These are phyloP conservation scores for Chunga burmeisteri DNA, from an alignment of 2,113 vertebrate species.

Conservation along the genomic window DNA sequence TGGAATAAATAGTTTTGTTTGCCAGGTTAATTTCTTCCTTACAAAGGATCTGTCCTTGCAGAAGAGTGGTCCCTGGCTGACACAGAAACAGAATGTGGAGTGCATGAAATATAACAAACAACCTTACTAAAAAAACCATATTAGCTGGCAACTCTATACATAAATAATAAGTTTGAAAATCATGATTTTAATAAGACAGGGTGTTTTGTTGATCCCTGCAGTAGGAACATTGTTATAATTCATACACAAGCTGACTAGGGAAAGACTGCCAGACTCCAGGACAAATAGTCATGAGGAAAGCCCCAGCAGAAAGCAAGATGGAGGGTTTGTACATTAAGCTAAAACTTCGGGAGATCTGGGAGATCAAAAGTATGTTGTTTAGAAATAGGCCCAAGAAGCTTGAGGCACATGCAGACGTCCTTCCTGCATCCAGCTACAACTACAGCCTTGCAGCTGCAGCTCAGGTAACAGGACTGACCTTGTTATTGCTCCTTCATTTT, in stretches of 20 bases:
- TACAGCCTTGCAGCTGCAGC: neutral
- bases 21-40: constrained; percentile 26
- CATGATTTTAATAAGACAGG: constrained; percentile 17
- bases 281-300: neutral
- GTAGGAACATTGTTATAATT: constrained; percentile 26
- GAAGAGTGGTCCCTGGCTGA: neutral
- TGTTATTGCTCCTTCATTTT: neutral
- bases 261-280: neutral
- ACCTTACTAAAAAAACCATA: neutral
- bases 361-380: neutral
- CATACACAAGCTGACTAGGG: neutral
- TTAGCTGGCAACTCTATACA: neutral
- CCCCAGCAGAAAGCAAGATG: neutral
- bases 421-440: neutral
- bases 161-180: constrained; percentile 39
- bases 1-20: neutral
- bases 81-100: neutral
- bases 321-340: neutral
- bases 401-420: neutral
- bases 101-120: neutral
- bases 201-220: constrained; percentile 16
- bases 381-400: neutral
- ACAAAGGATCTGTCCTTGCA: neutral
- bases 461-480: neutral
- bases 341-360: neutral